Conservation (phyloP, 1,140 invertebrate genomes). For the Lutraria rhynchaena region DNA sequence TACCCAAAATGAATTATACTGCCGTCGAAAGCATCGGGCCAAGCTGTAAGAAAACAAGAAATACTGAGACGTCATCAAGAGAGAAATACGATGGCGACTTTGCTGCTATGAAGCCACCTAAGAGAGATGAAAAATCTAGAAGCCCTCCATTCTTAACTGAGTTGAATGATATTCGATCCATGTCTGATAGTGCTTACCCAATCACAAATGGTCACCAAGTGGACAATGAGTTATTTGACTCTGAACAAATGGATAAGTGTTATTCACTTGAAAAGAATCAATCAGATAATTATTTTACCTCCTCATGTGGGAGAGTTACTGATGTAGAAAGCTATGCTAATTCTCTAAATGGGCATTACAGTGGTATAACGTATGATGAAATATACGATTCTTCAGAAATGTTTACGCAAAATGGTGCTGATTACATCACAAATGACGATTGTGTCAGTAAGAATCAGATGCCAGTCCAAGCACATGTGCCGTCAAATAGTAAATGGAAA, state of each 20-base stretch:
- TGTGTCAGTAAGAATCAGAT: background rate
- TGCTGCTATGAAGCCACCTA: background rate
- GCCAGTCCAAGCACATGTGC: background rate
- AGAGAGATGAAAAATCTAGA: background rate
- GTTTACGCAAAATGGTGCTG: background rate
- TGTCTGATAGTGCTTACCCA: background rate
- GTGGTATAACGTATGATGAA: background rate
- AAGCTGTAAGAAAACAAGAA: background rate
- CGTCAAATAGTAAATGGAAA: conserved; percentile 27
- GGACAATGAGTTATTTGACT: background rate
- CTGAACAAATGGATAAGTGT: background rate
- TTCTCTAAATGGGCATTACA: background rate
- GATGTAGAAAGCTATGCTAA: background rate
- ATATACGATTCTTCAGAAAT: too few species aligned
- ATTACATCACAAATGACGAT: background rate
- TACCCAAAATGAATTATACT: conserved; percentile 32
- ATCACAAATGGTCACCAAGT: background rate
- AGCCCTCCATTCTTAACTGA: background rate
- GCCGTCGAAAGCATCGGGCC: conserved; percentile 16
- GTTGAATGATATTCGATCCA: background rate
- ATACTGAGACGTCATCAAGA: background rate
- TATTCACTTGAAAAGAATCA: conserved; percentile 9
- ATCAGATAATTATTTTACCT: background rate
- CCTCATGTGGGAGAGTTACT: background rate
- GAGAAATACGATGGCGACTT: background rate